Percentiles rank a stretch among this genome's conserved stretches.
These are phyloP conservation scores for Cossypha dichroa DNA, from an alignment of 2,797 vertebrate genomes.

Conservation along the genomic window DNA sequence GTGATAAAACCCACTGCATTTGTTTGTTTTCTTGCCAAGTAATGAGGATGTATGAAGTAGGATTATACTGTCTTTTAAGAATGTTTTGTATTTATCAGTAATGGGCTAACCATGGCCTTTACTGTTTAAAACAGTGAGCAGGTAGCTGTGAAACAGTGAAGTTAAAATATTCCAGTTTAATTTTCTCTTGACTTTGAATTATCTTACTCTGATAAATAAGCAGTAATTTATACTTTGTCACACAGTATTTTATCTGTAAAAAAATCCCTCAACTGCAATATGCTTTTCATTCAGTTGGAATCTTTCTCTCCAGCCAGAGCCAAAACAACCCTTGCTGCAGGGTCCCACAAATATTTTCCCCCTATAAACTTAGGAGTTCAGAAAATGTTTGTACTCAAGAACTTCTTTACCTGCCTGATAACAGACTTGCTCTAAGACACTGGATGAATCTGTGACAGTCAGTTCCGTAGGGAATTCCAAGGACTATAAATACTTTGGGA, in stretches of 20 bases:
- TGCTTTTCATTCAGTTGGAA: background rate
- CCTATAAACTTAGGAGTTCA: background rate
- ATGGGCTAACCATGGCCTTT: background rate
- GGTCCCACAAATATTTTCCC: background rate
- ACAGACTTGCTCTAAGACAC: background rate
- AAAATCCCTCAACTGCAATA: background rate
- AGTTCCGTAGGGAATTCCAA: background rate
- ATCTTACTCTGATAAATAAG: background rate
- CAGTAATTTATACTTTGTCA: background rate
- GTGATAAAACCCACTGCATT: slow-evolving; percentile 3
- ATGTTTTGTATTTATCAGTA: slow-evolving; percentile 1
- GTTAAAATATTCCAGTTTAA: background rate
- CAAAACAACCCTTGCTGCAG: background rate
- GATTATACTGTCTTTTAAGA: slow-evolving; percentile 31
- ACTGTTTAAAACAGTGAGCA: background rate
- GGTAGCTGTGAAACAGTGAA: background rate
- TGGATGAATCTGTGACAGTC: background rate
- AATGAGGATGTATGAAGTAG: background rate
- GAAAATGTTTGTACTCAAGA: background rate
- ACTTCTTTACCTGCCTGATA: background rate
- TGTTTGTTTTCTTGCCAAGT: slow-evolving; percentile 54
- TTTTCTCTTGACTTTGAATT: background rate
- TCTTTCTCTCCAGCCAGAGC: background rate
- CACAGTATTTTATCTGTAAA: background rate
- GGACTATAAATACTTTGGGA: background rate